Evolutionary conservation across 2,888 invertebrate species (phyloP).

Genomic region (Lutraria lutraria): DNA sequence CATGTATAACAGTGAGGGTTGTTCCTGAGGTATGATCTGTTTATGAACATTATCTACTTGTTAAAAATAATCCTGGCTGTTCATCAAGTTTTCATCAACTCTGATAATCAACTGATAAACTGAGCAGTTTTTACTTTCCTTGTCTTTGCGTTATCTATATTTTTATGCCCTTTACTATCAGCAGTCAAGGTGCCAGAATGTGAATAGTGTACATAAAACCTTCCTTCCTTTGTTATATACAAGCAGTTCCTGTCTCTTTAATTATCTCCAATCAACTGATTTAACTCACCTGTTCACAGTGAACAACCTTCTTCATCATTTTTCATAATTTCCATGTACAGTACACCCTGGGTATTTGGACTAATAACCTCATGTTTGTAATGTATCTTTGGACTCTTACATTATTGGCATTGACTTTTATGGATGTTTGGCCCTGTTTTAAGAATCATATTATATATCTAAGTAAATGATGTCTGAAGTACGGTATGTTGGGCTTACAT

Average conservation of each 20-base stretch:
- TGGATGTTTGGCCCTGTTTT: background rate
- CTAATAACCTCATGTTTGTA: conserved; percentile 1
- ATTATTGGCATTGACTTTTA: conserved; percentile 10
- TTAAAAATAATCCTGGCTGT: background rate
- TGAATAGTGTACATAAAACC: conserved; percentile 8
- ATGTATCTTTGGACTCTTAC: background rate
- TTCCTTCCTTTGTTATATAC: conserved; percentile 6
- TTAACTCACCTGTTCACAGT: conserved; percentile 26
- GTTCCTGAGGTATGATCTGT: background rate
- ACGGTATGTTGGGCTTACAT: too few species aligned
- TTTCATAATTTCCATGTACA: too few species aligned
- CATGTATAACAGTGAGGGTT: background rate
- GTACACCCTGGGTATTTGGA: background rate
- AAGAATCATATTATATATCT: too few species aligned
- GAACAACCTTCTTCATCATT: background rate
- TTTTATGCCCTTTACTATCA: background rate
- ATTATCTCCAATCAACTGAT: conserved; percentile 10
- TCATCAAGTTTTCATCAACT: conserved; percentile 7
- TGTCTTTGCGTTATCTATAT: background rate
- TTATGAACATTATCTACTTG: background rate
- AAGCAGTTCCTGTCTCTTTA: conserved; percentile 1
- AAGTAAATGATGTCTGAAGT: too few species aligned
- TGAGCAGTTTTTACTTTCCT: background rate
- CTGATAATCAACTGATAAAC: background rate
- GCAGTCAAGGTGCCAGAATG: background rate